phyloP scores from a whole-genome alignment of 2,888 invertebrate genomes.

The Listrodromus nycthemerus region DNA sequence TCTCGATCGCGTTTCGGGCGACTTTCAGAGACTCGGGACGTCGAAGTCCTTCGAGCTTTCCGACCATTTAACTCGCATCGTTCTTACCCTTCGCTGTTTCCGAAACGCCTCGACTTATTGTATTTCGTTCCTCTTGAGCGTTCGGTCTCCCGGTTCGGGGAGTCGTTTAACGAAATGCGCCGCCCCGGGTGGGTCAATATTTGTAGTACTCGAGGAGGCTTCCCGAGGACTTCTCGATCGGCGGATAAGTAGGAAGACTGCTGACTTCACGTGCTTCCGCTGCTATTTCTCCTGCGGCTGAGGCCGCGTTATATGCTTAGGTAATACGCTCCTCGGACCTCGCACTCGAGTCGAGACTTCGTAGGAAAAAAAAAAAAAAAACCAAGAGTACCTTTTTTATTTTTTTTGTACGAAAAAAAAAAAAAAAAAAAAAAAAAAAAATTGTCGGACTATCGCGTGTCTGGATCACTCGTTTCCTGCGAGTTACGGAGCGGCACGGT shows the following conservation, averaged over 20 bases:
- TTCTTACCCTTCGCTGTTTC: slow-evolving; percentile 7
- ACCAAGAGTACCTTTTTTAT: not conserved
- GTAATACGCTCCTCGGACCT: slow-evolving; percentile 36
- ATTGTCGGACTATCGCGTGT: slow-evolving; percentile 43
- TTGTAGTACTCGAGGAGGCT: slow-evolving; percentile 77
- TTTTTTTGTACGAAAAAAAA: not conserved
- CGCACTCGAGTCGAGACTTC: not conserved
- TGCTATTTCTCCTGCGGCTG: slow-evolving; percentile 47
- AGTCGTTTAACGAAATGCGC: slow-evolving; percentile 79
- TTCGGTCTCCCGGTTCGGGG: slow-evolving; percentile 63
- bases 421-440: slow-evolving; percentile 27
- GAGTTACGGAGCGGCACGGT: slow-evolving; percentile 28
- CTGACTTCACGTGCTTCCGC: slow-evolving; percentile 32
- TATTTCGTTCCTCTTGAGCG: slow-evolving; percentile 15
- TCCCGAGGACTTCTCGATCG: slow-evolving; percentile 74
- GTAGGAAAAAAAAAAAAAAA: slow-evolving; percentile 15
- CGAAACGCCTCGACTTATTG: slow-evolving; percentile 30
- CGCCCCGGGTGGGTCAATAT: slow-evolving; percentile 79
- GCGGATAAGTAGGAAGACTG: slow-evolving; percentile 53
- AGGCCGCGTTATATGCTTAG: slow-evolving; percentile 56
- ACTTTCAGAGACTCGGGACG: not conserved
- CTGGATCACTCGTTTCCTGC: slow-evolving; percentile 44
- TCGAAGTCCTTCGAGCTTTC: not conserved
- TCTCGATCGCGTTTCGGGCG: not conserved
- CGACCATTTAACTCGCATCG: not conserved